phyloP scores from a whole-genome alignment of 2,888 invertebrate species.

The Onchidella celtica region DNA sequence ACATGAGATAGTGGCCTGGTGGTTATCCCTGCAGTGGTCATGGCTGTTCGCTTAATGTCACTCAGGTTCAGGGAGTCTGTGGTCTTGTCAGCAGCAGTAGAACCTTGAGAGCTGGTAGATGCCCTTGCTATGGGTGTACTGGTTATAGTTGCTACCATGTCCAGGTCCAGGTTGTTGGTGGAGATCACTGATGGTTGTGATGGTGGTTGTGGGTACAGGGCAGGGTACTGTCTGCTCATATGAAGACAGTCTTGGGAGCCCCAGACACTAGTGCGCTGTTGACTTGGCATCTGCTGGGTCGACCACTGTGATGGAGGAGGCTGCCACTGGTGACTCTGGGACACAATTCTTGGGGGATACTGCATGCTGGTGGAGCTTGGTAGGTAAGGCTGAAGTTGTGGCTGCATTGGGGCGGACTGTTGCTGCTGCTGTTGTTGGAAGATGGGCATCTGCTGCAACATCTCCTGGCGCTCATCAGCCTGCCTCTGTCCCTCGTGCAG shows the following conservation, averaged over 20 bases:
- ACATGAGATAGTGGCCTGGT: not conserved
- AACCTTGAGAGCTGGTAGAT: conserved; percentile 39
- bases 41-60: not conserved
- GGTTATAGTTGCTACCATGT: conserved; percentile 14
- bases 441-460: conserved; percentile 18
- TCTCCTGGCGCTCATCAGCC: conserved; percentile 32
- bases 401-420: not conserved
- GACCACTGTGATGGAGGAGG: conserved; percentile 36
- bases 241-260: conserved; percentile 53
- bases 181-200: no score
- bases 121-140: conserved; percentile 39
- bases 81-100: conserved; percentile 12
- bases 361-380: conserved; percentile 1
- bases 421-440: not conserved
- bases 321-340: not conserved
- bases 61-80: not conserved
- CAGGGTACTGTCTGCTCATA: no score
- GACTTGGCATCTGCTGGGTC: conserved; percentile 49
- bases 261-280: conserved; percentile 51
- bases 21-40: not conserved
- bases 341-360: not conserved
- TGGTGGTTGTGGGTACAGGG: no score
- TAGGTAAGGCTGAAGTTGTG: conserved; percentile 1
- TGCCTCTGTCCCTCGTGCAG: conserved; percentile 50
- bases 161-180: no score